Conservation (phyloP, 2,113 vertebrate genomes). For the Candoia aspera region DNA sequence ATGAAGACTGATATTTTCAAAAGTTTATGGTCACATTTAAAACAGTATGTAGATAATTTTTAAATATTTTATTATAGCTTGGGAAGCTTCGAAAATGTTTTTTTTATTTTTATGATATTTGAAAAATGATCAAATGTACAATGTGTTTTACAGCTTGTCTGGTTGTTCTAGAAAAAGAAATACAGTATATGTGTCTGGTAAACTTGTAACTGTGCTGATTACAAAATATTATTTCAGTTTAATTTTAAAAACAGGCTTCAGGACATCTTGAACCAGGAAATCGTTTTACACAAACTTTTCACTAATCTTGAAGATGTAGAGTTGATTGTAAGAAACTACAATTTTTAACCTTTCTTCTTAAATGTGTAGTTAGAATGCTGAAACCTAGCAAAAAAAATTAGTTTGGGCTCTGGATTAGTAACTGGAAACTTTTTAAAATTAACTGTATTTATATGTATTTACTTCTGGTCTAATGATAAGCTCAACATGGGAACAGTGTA, state of each 20-base stretch:
- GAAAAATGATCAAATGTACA: neutral
- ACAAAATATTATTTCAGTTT: neutral
- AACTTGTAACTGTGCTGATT: neutral
- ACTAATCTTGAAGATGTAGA: neutral
- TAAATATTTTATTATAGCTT: neutral
- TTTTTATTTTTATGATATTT: neutral
- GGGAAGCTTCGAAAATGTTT: neutral
- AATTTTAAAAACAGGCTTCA: neutral
- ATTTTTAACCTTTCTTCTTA: neutral
- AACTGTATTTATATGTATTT: neutral
- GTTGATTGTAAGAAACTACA: neutral
- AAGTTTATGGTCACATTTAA: neutral
- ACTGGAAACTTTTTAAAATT: neutral
- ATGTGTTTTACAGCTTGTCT: neutral
- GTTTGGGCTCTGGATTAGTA: neutral
- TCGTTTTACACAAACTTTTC: neutral
- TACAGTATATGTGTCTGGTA: neutral
- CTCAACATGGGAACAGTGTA: neutral
- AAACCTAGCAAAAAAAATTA: neutral
- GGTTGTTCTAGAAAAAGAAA: neutral
- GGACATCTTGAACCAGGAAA: neutral
- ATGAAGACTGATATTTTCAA: neutral
- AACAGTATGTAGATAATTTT: neutral
- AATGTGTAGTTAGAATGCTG: neutral
- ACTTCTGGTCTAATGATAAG: neutral